Base-by-base conservation (phyloP, 2,797 vertebrate genomes). In the Esox lucius region DNA sequence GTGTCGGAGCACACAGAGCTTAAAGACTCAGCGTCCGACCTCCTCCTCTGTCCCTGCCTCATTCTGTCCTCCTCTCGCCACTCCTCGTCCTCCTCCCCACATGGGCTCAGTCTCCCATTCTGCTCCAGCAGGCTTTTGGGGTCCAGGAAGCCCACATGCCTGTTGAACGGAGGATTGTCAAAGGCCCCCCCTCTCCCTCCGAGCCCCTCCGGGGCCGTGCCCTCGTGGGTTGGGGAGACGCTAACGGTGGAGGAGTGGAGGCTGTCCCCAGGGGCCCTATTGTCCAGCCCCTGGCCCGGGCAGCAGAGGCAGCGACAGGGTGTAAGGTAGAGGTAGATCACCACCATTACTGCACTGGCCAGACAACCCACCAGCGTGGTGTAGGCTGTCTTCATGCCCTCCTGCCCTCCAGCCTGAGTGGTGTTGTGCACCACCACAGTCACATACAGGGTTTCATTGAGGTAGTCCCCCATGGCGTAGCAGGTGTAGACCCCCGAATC, bases 261-360 rank as follows among this genome's bases (percentile, higher is more conserved):
- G 85, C 96, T 98, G 84, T 96, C 96, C 35, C 90, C 89, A 0
- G 92, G 90, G 2, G 91, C 90, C 0, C 88, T 90, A 53, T 95
- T 92, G 0, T 93, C 90, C 64, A 94, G 93, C 11, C 85, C 84
- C 53, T 88, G 75, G 56, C 75, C 86, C 0, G 92, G 92, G 6
- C 95, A 95, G 75, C 96, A 97, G 73, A 94, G 87, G 87, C 96
- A 98, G 77, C 80, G 95, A 78, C 96, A 98, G 0, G 98, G 98
- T 0, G 97, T 98, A 79, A 99, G 88, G 81, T 97, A 99, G 89
- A 99, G 93, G 90, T 99, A 99, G 88, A 98, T 94, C 72, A 99
- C 91, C 46, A 99, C 95, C 90, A 99, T 92, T 51, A 99, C 93
- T 56, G 97, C 85, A 53, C 96, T 98, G 79, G 97, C 90, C 88